A percentile compares a stretch with the other conserved stretches of the same genome.
phyloP scores from a whole-genome alignment of 2,888 invertebrate species.

The Chrysolina haemoptera region DNA sequence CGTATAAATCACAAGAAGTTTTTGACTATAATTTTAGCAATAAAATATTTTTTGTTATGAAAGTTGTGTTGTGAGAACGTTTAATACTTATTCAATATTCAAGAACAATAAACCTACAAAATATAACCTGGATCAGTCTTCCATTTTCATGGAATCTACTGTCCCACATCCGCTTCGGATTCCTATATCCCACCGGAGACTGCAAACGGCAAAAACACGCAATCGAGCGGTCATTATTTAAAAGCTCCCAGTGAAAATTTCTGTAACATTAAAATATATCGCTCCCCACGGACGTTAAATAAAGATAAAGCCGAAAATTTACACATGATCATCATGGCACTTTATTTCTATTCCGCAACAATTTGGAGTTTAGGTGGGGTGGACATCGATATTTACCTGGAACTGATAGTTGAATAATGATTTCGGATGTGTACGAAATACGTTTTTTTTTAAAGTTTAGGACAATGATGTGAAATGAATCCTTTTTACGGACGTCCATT shows the following conservation, averaged over 20 bases:
- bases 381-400: not conserved
- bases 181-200: not conserved
- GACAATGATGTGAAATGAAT: too few relatives aligned
- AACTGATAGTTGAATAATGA: not conserved
- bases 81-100: too few relatives aligned
- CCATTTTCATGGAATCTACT: not conserved
- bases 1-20: too few relatives aligned
- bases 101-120: too few relatives aligned
- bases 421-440: too few relatives aligned
- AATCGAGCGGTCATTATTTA: constrained; percentile 15
- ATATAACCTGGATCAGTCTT: too few relatives aligned
- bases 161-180: not conserved
- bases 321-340: constrained; percentile 7
- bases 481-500: too few relatives aligned
- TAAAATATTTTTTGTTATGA: too few relatives aligned
- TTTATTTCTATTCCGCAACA: not conserved
- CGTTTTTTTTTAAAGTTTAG: too few relatives aligned
- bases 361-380: not conserved
- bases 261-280: constrained; percentile 8
- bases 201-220: not conserved
- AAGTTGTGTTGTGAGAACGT: too few relatives aligned
- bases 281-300: not conserved
- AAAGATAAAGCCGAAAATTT: constrained; percentile 4
- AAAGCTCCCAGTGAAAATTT: not conserved
- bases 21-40: too few relatives aligned